Base-by-base conservation (phyloP, 2,888 invertebrate genomes). In the Dynastes hyllus region DNA sequence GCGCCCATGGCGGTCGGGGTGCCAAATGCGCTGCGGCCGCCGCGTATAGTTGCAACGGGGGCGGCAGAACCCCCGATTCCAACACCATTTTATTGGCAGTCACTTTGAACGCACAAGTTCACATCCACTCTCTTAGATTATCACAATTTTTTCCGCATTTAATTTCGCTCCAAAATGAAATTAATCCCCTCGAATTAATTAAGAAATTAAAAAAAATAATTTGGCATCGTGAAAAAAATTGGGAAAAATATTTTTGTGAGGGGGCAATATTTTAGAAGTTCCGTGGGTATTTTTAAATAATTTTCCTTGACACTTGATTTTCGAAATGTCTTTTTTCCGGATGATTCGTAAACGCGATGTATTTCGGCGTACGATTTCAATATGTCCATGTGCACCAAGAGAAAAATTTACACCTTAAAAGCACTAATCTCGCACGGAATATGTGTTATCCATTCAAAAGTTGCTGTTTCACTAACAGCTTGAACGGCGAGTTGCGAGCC, bases 31-130 rank as follows among this genome's bases (percentile, higher is more conserved):
- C 92, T 86, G 93, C 93, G 85, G 93, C 93, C 87, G 93, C 93
- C 86, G 93, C 93, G 88, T 93, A 94, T 84, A 93, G 89, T 87
- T 93, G 93, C 88, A 94, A 89, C 86, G 93, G 93, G 88, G 93
- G 92, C 90, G 94, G 94, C 89, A 94, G 88, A 84, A 92, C 93
- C 81, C 87, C 90, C 88, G 88, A 87, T 87, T 93, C 93, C 87
- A 93, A 89, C 90, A 93, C 93, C 93, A 93, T 93, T 85, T 87
- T 89, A 22, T 73, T 61, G 58, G 73, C 58, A 80, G 82, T 84
- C 85, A 86, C 86, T 81, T 84, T 84, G 81, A 80, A 55, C 77
- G 81, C 78, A 61, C 29, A 45, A 70, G 70, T 76, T 77, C 80
- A 80, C 80, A 50, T 76, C 58, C 80, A 80, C 80, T 77, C 32